Base-by-base conservation (phyloP, 2,888 invertebrate genomes). In the Hirtodrosophila cameraria region DNA sequence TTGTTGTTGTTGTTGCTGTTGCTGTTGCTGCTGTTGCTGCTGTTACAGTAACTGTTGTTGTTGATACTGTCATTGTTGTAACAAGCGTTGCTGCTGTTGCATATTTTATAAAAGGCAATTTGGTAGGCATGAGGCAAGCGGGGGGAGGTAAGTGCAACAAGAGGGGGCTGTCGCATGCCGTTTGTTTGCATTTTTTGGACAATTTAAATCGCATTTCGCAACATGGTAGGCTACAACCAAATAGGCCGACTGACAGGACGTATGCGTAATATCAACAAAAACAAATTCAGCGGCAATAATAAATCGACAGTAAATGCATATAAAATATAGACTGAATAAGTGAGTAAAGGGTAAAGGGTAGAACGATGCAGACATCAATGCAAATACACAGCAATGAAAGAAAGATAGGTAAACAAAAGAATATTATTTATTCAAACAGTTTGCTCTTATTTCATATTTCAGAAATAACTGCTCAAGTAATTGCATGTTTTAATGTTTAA, bases 71-170 rank as follows among this genome's bases (percentile, higher is more conserved):
- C 74, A 69, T 76, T 69, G 64, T 60, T 75, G 67, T 42, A 65
- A 74, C 61, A 75, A 69, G 55, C 53, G 49, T 46, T 76, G 76
- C 69, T 64, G 55, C 79, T 72, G 64, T 64, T 81, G 75, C 72
- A 85, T 81, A 78, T 82, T 82, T 81, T 78, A 78, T 75, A 61
- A 59, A 72, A 52, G 23, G 30, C 39, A 60, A 20, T 30, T 30
- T 18, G 30, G 45, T 15, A 30, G 15, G n/a, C n/a, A n/a, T n/a
- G n/a, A n/a, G n/a, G n/a, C n/a, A n/a, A n/a, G n/a, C n/a, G 16
- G 18, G 2, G 38, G n/a, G 20, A 23, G 30, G 16, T 16, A 18
- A n/a, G 8, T n/a, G n/a, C 25, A 15, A 23, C 11, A 23, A 5
- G 38, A 1, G 27, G n/a, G 16, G 11, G 11, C 23, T 65, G 20